Evolutionary conservation across 2,113 vertebrate genomes (phyloP).

Genomic region (Phoxinus phoxinus): DNA sequence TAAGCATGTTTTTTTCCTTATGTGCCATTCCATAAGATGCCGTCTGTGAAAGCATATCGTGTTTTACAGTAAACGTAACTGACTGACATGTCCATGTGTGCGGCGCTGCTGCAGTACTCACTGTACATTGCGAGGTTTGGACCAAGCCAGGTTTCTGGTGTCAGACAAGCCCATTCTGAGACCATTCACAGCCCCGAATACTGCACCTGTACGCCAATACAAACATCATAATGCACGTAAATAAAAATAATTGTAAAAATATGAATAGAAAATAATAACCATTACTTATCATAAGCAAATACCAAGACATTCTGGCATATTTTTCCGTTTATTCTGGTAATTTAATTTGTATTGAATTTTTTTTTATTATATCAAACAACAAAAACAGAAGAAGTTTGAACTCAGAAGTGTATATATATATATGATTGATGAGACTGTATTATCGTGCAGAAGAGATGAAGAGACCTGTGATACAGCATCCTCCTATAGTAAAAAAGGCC

Average conservation of each 20-base stretch:
- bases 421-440: not conserved
- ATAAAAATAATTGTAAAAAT: not conserved
- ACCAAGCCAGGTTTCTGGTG: slow-evolving; percentile 86
- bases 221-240: not conserved
- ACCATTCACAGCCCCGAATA: slow-evolving; percentile 84
- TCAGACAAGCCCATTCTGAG: slow-evolving; percentile 84
- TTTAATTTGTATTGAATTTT: too few relatives aligned
- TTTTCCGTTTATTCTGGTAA: too few relatives aligned
- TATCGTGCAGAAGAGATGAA: not conserved
- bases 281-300: not conserved
- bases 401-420: too few relatives aligned
- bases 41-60: not conserved
- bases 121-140: slow-evolving; percentile 90
- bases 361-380: too few relatives aligned
- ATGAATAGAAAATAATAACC: not conserved
- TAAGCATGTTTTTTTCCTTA: not conserved
- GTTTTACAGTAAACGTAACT: not conserved
- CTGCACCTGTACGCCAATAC: slow-evolving; percentile 73
- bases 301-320: not conserved
- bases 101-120: slow-evolving; percentile 80
- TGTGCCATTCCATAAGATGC: not conserved
- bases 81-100: slow-evolving; percentile 63
- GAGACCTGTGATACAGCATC: slow-evolving; percentile 87
- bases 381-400: too few relatives aligned
- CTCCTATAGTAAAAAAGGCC: slow-evolving; percentile 89